Conservation (phyloP, 2,888 invertebrate genomes). For the Calephelis perditalis region DNA sequence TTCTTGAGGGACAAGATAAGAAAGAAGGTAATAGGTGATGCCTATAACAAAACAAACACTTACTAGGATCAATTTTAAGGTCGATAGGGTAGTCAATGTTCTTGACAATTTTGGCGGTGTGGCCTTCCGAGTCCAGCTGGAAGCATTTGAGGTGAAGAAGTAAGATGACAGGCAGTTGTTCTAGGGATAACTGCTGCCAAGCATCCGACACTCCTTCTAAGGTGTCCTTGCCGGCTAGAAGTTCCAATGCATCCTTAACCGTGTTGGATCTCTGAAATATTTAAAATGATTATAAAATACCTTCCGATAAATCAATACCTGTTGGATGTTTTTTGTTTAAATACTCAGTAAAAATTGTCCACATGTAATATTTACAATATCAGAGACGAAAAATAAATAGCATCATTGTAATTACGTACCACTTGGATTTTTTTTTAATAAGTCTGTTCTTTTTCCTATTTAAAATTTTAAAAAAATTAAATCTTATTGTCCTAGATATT, state of each 20-base stretch:
- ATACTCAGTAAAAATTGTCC: slow-evolving; percentile 51
- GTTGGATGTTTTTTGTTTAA: too few relatives aligned
- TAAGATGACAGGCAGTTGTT: slow-evolving; percentile 92
- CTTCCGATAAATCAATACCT: background rate
- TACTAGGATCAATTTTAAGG: slow-evolving; percentile 92
- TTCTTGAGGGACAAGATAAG: too few relatives aligned
- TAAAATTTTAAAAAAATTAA: too few relatives aligned
- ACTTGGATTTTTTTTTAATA: too few relatives aligned
- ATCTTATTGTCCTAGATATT: too few relatives aligned
- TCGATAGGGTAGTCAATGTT: slow-evolving; percentile 93
- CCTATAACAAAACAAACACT: slow-evolving; percentile 46
- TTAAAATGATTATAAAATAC: background rate
- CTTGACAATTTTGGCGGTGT: slow-evolving; percentile 95
- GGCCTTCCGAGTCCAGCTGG: slow-evolving; percentile 91
- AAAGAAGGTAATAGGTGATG: too few relatives aligned
- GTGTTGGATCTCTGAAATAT: slow-evolving; percentile 84
- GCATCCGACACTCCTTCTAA: slow-evolving; percentile 94
- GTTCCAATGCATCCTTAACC: slow-evolving; percentile 92
- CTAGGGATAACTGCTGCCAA: slow-evolving; percentile 92
- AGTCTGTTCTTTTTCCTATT: too few relatives aligned
- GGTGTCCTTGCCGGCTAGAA: slow-evolving; percentile 89
- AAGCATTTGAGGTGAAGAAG: slow-evolving; percentile 97
- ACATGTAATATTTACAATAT: slow-evolving; percentile 43
- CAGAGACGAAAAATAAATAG: slow-evolving; percentile 69
- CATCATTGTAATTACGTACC: slow-evolving; percentile 47